Evolutionary conservation across 2,888 invertebrate genomes (phyloP).

Genomic region (Ceraclea dissimilis): DNA sequence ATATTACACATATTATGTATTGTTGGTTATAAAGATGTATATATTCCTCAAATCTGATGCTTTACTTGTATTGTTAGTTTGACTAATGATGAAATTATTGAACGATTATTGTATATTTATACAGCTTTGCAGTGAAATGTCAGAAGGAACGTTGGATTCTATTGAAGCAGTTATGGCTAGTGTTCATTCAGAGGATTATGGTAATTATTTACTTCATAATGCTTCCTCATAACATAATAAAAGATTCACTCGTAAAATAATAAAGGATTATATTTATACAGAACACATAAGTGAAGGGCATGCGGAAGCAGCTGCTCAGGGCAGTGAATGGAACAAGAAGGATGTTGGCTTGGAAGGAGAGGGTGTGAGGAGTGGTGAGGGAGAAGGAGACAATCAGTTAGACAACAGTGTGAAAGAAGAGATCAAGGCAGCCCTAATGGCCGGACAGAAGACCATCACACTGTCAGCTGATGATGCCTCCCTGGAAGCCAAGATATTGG

Average conservation of each 20-base stretch:
- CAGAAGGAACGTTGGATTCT: neutral
- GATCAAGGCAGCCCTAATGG: constrained; percentile 7
- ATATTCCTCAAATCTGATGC: too few species aligned
- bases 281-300: neutral
- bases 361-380: neutral
- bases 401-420: constrained; percentile 3
- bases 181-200: neutral
- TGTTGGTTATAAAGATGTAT: too few species aligned
- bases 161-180: neutral
- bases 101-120: too few species aligned
- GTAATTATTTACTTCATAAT: too few species aligned
- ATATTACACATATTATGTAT: too few species aligned
- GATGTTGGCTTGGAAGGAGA: neutral
- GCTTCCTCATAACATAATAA: too few species aligned
- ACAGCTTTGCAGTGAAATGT: too few species aligned
- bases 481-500: constrained; percentile 12
- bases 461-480: constrained; percentile 11
- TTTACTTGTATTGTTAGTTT: too few species aligned
- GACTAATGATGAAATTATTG: too few species aligned
- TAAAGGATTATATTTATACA: too few species aligned
- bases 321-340: neutral
- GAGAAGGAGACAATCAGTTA: neutral
- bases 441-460: constrained; percentile 12
- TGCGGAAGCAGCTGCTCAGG: neutral
- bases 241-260: too few species aligned